Conservation (phyloP, 2,888 invertebrate genomes). For the Lordiphosa fenestrarum region DNA sequence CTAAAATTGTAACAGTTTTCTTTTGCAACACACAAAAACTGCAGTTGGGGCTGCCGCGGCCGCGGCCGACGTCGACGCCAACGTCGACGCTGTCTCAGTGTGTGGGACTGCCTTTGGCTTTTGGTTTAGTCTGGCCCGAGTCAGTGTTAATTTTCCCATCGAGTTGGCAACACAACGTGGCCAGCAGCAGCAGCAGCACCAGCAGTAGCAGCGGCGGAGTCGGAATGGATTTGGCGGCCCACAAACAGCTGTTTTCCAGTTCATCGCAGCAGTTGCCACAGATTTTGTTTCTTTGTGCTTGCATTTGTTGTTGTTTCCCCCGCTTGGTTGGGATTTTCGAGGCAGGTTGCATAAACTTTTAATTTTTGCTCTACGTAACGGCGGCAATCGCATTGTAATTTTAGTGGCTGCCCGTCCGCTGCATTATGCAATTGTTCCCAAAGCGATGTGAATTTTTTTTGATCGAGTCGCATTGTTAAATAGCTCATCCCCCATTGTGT, state of each 20-base stretch:
- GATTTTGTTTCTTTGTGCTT: background rate
- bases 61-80: slow-evolving; percentile 10
- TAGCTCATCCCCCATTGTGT: slow-evolving; percentile 2
- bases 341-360: slow-evolving; percentile 16
- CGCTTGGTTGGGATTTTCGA: background rate
- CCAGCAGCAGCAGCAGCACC: slow-evolving; percentile 25
- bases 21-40: slow-evolving; percentile 43
- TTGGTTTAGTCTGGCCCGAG: slow-evolving; percentile 61
- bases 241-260: slow-evolving; percentile 7
- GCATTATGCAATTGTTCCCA: slow-evolving; percentile 59
- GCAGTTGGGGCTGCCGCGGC: slow-evolving; percentile 4
- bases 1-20: slow-evolving; percentile 73
- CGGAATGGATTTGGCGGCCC: slow-evolving; percentile 9
- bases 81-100: slow-evolving; percentile 19
- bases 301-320: slow-evolving; percentile 1
- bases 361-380: slow-evolving; percentile 28
- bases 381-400: slow-evolving; percentile 27
- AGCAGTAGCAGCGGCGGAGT: slow-evolving; percentile 10
- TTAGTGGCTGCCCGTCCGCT: slow-evolving; percentile 12
- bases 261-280: no score
- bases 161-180: slow-evolving; percentile 77
- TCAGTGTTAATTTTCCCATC: slow-evolving; percentile 81
- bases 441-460: slow-evolving; percentile 39
- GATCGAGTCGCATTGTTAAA: slow-evolving; percentile 16
- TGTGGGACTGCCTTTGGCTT: slow-evolving; percentile 31